A percentile compares a stretch with the other conserved stretches of the same genome.
Conservation (phyloP, 2,113 vertebrate species). For the Thermophis baileyi region DNA sequence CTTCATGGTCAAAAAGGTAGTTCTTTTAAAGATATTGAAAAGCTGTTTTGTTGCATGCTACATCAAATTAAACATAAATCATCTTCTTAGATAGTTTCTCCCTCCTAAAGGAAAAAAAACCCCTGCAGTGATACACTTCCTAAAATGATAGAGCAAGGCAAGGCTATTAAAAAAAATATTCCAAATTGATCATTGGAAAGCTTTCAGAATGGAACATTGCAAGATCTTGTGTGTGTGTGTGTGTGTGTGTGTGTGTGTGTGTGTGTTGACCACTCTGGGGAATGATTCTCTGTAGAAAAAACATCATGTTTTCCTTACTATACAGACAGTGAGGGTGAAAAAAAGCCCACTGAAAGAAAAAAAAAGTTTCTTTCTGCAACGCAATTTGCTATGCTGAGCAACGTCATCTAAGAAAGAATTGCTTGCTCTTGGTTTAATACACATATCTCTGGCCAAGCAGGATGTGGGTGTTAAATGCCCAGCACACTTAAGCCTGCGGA, state of each 20-base stretch:
- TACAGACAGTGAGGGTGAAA: neutral
- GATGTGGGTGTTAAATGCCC: conserved; percentile 47
- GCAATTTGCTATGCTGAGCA: neutral
- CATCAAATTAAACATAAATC: neutral
- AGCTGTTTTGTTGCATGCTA: neutral
- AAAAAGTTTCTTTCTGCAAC: neutral
- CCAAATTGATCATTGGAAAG: conserved; percentile 17
- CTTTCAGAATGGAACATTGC: conserved; percentile 25
- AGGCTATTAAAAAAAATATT: conserved; percentile 11
- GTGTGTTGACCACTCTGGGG: conserved; percentile 20
- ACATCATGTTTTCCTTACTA: neutral
- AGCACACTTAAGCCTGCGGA: conserved; percentile 10
- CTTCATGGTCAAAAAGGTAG: neutral
- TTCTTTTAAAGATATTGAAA: neutral
- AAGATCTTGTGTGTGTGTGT: neutral
- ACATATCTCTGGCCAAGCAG: conserved; percentile 21
- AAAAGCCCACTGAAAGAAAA: conserved; percentile 28
- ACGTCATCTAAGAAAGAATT: neutral
- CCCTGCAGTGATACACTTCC: neutral
- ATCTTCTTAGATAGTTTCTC: neutral
- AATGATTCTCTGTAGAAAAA: conserved; percentile 1
- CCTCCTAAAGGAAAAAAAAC: neutral
- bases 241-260: conserved; percentile 5
- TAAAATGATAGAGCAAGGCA: neutral
- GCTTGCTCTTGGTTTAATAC: conserved; percentile 20